Evolutionary conservation across 2,888 invertebrate genomes (phyloP).

Genomic region (Mantis religiosa): DNA sequence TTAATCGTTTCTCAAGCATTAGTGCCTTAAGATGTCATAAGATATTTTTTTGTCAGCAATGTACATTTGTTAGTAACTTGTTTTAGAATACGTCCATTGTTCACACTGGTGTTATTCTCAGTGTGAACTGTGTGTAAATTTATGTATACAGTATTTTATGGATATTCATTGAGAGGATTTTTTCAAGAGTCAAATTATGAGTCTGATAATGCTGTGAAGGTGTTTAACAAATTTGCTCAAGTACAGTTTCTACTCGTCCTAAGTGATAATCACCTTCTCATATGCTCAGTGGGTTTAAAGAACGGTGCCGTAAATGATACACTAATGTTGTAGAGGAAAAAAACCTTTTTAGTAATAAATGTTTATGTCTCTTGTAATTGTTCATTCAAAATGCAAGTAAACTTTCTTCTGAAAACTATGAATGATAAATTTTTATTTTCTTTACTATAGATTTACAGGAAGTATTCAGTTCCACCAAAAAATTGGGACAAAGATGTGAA

Average conservation of each 20-base stretch:
- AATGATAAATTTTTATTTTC: no score
- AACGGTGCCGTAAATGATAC: background rate
- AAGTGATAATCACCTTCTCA: background rate
- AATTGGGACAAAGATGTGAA: no score
- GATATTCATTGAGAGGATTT: background rate
- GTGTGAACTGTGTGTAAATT: background rate
- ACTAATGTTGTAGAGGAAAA: background rate
- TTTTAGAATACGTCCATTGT: background rate
- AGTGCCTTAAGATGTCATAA: background rate
- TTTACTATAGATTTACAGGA: no score
- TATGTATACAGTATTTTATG: background rate
- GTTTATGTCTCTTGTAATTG: no score
- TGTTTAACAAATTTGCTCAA: background rate
- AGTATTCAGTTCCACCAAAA: no score
- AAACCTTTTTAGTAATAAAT: background rate
- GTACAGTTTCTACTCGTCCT: background rate
- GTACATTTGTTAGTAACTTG: background rate
- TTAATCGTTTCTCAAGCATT: background rate
- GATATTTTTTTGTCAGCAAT: background rate
- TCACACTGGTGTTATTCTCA: background rate
- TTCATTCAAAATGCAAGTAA: no score
- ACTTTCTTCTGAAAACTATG: no score
- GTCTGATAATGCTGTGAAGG: background rate
- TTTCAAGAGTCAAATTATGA: background rate
- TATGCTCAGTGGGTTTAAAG: background rate